Evolutionary conservation across 2,888 invertebrate genomes (phyloP), one percentile per base, ranked within the genome.

Genomic region (Catocala nupta): DNA sequence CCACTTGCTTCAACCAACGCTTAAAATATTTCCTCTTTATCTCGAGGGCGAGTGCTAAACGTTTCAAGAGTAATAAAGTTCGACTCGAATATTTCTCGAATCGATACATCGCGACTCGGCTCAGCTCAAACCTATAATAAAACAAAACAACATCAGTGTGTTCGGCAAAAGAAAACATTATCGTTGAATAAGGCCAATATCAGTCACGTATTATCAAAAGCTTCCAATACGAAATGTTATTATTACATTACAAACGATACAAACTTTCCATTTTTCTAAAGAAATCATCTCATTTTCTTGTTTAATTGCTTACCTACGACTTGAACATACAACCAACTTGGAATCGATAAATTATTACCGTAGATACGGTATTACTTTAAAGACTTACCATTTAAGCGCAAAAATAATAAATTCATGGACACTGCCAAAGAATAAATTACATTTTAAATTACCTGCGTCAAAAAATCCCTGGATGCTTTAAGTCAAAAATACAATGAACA

Each of bases 401-500:
- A 60, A 65, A 57, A 59, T 63, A 64, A 62, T 55, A 59, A 55
- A 56, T 63, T 57, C 49, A 55, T n/a, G 34, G 51, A 62, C 57
- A 59, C 45, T 59, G 63, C 51, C 56, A 63, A 34, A 61, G 25
- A 68, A 74, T 70, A 68, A 63, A 77, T 77, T 56, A 58, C 50
- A 34, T 62, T 61, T 55, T 59, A 71, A 73, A 73, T 71, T 73
- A 68, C 59, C 49, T 57, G 49, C 50, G 65, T 63, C 48, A 48
- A 67, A 52, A 65, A 75, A 74, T 70, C 73, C 71, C 69, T 68
- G 69, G 63, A 62, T 69, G 68, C 59, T 63, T 68, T 76, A 75
- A 81, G 75, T 69, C 75, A 79, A 80, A 76, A 80, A 80, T 78
- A 77, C 73, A 78, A 71, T 81, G 78, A 82, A 82, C 77, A 83